Conservation (phyloP, 2,113 vertebrate genomes). For the Mesembrinibis cayennensis region DNA sequence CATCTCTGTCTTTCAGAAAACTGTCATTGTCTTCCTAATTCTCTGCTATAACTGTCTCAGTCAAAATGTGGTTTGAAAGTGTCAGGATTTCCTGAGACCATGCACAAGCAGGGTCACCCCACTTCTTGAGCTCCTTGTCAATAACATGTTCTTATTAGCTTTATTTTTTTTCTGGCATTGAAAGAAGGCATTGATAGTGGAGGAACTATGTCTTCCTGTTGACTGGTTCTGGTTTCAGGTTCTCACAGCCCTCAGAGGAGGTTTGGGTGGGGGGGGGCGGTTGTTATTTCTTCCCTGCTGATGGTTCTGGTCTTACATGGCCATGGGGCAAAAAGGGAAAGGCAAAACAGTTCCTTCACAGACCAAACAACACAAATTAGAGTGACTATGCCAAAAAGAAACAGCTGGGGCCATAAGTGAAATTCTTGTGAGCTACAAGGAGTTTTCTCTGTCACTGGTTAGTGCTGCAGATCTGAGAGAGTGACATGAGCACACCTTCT, state of each 20-base stretch:
- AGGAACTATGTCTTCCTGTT: neutral
- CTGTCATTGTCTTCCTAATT: neutral
- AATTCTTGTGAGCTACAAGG: neutral
- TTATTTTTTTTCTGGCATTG: neutral
- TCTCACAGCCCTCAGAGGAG: neutral
- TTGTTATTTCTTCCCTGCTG: neutral
- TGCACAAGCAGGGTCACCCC: neutral
- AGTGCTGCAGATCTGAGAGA: neutral
- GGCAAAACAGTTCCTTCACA: neutral
- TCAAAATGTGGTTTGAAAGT: neutral
- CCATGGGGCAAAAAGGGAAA: neutral
- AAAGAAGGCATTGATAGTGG: neutral
- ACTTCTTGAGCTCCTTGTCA: neutral
- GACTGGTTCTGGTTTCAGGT: neutral
- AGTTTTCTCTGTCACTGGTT: neutral
- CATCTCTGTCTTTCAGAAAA: neutral
- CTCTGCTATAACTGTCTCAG: neutral
- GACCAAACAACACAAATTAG: neutral
- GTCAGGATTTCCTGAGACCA: neutral
- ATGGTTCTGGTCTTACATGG: neutral
- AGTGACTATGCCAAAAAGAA: neutral
- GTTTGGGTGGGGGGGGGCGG: accelerated
- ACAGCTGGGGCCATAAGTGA: neutral
- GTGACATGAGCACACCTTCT: neutral
- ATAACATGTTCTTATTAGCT: neutral